phyloP scores from a whole-genome alignment of 2,113 vertebrate species.

The Pholis gunnellus region DNA sequence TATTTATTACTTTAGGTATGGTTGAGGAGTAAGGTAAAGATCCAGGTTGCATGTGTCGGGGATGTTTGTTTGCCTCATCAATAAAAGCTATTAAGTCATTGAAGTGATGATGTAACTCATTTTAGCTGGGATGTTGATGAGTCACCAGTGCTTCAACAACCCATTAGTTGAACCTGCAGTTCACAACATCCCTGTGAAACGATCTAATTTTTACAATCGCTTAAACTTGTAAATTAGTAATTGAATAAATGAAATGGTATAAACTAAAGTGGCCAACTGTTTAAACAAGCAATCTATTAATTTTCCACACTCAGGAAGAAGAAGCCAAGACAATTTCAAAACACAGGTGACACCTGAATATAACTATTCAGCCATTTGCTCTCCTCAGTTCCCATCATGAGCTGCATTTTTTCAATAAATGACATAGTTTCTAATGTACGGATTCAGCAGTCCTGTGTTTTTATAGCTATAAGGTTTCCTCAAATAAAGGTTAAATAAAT shows the following conservation, averaged over 20 bases:
- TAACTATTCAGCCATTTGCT: constrained; percentile 36
- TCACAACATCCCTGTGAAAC: not conserved
- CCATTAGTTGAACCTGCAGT: not conserved
- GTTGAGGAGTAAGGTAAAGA: not conserved
- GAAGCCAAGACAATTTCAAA: constrained; percentile 24
- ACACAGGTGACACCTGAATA: constrained; percentile 48
- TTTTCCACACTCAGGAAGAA: not conserved
- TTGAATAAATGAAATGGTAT: constrained; percentile 6
- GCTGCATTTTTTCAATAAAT: constrained; percentile 44
- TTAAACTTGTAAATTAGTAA: constrained; percentile 23
- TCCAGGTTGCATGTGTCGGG: constrained; percentile 15
- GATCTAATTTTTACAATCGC: not conserved
- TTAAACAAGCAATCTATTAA: constrained; percentile 15
- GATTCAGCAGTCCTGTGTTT: constrained; percentile 63
- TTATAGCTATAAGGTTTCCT: constrained; percentile 54
- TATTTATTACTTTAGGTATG: not conserved
- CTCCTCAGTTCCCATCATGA: constrained; percentile 52
- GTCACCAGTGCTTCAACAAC: constrained; percentile 16
- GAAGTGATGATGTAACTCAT: constrained; percentile 20
- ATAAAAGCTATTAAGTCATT: constrained; percentile 21
- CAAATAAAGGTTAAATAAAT: constrained; percentile 63
- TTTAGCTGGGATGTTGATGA: constrained; percentile 19
- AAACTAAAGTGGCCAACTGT: constrained; percentile 15
- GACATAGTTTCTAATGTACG: constrained; percentile 52
- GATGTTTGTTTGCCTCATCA: constrained; percentile 18